Conservation (phyloP, 23 tunicate genomes). For the Halocynthia roretzi region DNA sequence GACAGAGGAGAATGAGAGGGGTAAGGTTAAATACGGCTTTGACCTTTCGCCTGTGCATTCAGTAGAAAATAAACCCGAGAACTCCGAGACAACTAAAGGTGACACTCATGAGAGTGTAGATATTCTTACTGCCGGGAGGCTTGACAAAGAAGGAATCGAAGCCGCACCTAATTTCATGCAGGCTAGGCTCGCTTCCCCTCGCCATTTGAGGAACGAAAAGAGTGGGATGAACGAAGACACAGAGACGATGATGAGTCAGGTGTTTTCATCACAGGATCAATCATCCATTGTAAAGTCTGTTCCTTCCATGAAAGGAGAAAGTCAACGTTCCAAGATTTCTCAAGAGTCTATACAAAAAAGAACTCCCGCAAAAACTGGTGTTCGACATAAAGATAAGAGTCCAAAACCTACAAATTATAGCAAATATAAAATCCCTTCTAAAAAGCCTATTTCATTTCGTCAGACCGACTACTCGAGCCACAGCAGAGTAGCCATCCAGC, state of each 20-base stretch:
- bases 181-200: slow-evolving; percentile 37
- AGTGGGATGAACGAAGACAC: slow-evolving; percentile 39
- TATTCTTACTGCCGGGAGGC: background rate
- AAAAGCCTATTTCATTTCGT: too few relatives aligned
- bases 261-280: slow-evolving; percentile 42
- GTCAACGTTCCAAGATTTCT: too few relatives aligned
- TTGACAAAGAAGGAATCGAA: background rate
- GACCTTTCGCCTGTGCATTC: slow-evolving; percentile 80
- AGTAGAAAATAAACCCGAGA: slow-evolving; percentile 10
- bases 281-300: background rate
- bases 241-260: slow-evolving; percentile 91
- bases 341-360: too few relatives aligned
- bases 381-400: too few relatives aligned
- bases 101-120: background rate
- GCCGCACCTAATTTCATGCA: slow-evolving; percentile 74
- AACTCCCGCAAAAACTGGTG: too few relatives aligned
- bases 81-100: background rate
- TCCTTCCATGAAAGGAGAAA: too few relatives aligned
- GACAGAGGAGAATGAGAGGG: slow-evolving; percentile 8
- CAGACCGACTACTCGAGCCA: too few relatives aligned
- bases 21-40: slow-evolving; percentile 60
- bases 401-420: too few relatives aligned
- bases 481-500: too few relatives aligned
- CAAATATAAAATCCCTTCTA: too few relatives aligned
- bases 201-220: slow-evolving; percentile 31